These are phyloP conservation scores for Belonocnema kinseyi DNA, from an alignment of 1,140 invertebrate genomes.

Conservation along the genomic window DNA sequence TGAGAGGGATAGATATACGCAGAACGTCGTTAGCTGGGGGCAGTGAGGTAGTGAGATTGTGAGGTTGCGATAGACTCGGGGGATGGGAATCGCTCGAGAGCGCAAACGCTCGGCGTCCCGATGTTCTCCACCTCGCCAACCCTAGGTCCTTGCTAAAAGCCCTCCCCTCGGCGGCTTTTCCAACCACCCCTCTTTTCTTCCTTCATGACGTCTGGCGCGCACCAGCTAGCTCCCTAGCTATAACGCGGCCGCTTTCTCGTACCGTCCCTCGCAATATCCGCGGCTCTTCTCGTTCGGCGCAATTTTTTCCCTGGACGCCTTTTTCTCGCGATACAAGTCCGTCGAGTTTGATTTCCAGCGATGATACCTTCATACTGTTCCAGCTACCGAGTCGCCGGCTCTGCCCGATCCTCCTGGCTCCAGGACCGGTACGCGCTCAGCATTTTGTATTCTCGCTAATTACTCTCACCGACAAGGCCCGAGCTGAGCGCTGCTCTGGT, in stretches of 20 bases:
- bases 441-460: constrained; percentile 54
- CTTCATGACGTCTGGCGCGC: constrained; percentile 54
- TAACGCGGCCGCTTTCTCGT: constrained; percentile 42
- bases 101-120: constrained; percentile 46
- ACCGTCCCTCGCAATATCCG: constrained; percentile 35
- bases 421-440: constrained; percentile 41
- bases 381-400: constrained; percentile 34
- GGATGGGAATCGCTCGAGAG: constrained; percentile 47
- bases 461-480: constrained; percentile 40
- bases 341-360: constrained; percentile 18
- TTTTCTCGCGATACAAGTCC: constrained; percentile 25
- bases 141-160: constrained; percentile 42
- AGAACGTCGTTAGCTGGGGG: background rate
- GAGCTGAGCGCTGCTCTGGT: constrained; percentile 37
- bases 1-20: constrained; percentile 22
- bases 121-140: constrained; percentile 31
- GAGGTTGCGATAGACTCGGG: constrained; percentile 12
- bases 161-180: constrained; percentile 45
- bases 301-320: constrained; percentile 21
- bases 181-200: constrained; percentile 51
- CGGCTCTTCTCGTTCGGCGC: constrained; percentile 38
- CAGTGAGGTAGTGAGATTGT: background rate
- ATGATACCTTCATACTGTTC: constrained; percentile 22
- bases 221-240: constrained; percentile 45
- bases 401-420: constrained; percentile 29